Evolutionary conservation across 2,113 vertebrate genomes (phyloP).

Genomic region (Ciconia boyciana): DNA sequence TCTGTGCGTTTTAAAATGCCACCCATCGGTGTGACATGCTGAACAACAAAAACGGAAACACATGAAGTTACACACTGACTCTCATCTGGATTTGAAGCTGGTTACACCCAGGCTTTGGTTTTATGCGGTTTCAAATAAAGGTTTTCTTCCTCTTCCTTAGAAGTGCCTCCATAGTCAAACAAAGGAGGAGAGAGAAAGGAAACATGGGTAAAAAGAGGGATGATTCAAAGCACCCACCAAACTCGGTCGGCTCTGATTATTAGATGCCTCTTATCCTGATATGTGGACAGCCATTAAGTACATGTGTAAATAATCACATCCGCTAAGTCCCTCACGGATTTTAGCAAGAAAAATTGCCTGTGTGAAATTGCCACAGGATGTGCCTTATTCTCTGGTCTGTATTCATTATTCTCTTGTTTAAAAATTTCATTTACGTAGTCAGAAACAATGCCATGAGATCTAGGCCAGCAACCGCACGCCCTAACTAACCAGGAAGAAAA

Average conservation of each 20-base stretch:
- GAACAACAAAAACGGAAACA: neutral
- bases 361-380: constrained; percentile 47
- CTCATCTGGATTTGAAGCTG: neutral
- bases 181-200: neutral
- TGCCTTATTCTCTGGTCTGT: constrained; percentile 46
- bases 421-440: constrained; percentile 37
- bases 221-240: neutral
- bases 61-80: neutral
- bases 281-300: neutral
- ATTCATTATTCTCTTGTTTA: constrained; percentile 39
- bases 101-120: constrained; percentile 17
- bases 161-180: neutral
- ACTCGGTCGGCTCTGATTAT: neutral
- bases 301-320: constrained; percentile 35
- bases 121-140: neutral
- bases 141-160: neutral
- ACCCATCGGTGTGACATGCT: neutral
- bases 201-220: neutral
- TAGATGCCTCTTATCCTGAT: neutral
- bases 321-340: neutral
- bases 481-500: constrained; percentile 42
- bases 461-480: constrained; percentile 16
- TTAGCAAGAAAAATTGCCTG: constrained; percentile 24
- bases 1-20: neutral
- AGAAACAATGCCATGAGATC: constrained; percentile 50